Evolutionary conservation across 2,888 invertebrate genomes (phyloP), one percentile per base, ranked within the genome.

Genomic region (Sinopyrophorus schimmeli): DNA sequence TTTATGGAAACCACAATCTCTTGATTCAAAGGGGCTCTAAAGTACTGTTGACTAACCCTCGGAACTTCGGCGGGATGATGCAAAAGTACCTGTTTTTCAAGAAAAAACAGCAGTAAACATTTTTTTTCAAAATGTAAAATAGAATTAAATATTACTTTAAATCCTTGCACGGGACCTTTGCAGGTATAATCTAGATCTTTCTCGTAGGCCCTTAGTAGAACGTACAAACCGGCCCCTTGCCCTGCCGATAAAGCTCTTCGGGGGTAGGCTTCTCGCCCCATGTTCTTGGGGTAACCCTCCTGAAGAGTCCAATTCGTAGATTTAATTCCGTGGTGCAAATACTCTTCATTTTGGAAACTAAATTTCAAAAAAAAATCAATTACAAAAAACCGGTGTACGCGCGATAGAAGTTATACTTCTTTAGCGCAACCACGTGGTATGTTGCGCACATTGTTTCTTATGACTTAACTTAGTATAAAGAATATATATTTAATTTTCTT

Each of bases 41-140:
- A 86, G 65, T 83, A 87, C 65, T 87, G 85, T 53, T 82, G 81
- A 0, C 82, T 80, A 2, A 85, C 79, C 54, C 82, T 74, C 0
- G 86, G 86, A 17, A 83, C 69, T 64, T 86, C 86, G 2, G 83
- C 83, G 1, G 86, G 84, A 54, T 85, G 81, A 67, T 87, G 86
- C 1, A 86, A 74, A 5, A 83, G 67, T 41, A 86, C 78, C 82
- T 82, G 61, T n/a, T n/a, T n/a, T n/a, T n/a, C n/a, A n/a, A n/a
- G n/a, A n/a, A n/a, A n/a, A n/a, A n/a, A n/a, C n/a, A n/a, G n/a
- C n/a, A n/a, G n/a, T n/a, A n/a, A n/a, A n/a, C n/a, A n/a, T n/a
- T n/a, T n/a, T n/a, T n/a, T n/a, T n/a, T n/a, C 41, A 64, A 65
- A 24, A 5, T 12, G 3, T 7, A 9, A n/a, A 12, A 12, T 3